A percentile compares a stretch with the other conserved stretches of the same genome.
phyloP scores from a whole-genome alignment of 2,888 invertebrate genomes.

The Bellardia pandia region DNA sequence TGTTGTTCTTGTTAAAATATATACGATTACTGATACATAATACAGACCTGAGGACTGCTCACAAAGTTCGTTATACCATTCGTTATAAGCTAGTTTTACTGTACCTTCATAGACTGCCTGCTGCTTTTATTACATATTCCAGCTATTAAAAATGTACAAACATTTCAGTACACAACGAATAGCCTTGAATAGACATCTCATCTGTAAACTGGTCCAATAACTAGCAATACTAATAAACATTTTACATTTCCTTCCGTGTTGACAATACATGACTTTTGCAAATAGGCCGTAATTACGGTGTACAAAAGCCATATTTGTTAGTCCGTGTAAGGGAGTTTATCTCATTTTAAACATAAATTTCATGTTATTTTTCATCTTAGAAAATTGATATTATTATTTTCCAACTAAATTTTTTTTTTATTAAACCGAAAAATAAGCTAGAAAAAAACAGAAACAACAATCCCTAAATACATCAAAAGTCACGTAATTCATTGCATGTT shows the following conservation, averaged over 20 bases:
- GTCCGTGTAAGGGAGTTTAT: not conserved
- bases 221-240: not conserved
- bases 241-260: not conserved
- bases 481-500: conserved; percentile 73
- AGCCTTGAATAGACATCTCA: not conserved
- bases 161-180: not conserved
- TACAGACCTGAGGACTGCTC: too few relatives aligned
- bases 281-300: conserved; percentile 26
- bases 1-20: too few relatives aligned
- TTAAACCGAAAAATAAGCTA: conserved; percentile 18
- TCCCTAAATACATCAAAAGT: conserved; percentile 70
- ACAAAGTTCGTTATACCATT: too few relatives aligned
- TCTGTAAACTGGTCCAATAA: not conserved
- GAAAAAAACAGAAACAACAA: not conserved
- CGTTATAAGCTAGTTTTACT: too few relatives aligned
- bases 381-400: conserved; percentile 54
- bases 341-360: conserved; percentile 32
- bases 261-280: conserved; percentile 22
- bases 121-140: not conserved
- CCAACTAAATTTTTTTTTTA: conserved; percentile 15
- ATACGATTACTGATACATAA: too few relatives aligned
- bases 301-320: not conserved
- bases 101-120: too few relatives aligned
- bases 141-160: not conserved
- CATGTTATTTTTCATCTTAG: conserved; percentile 12